Evolutionary conservation across 2,797 vertebrate species (phyloP).

Genomic region (Toxotes lorentzi): DNA sequence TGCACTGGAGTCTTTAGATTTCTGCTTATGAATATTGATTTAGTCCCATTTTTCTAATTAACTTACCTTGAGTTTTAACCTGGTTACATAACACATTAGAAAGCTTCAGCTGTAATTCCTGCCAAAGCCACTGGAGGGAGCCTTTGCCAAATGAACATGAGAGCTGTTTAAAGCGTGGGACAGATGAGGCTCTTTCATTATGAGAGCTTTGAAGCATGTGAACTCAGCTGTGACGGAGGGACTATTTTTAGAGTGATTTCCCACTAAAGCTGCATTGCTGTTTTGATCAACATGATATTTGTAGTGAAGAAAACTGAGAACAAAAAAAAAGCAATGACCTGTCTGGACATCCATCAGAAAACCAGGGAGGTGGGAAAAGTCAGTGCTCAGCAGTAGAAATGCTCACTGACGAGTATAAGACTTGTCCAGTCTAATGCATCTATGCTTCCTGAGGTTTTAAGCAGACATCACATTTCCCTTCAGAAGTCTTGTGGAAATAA

Average conservation of each 20-base stretch:
- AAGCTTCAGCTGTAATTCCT: slow-evolving; percentile 2
- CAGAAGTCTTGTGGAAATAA: slow-evolving; percentile 19
- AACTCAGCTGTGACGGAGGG: slow-evolving; percentile 1
- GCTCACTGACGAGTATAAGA: not conserved
- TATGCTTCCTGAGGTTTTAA: not conserved
- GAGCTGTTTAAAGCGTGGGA: not conserved
- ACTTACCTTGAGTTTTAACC: not conserved
- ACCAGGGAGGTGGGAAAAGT: not conserved
- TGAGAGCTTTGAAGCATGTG: slow-evolving; percentile 23
- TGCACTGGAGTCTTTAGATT: too few species aligned
- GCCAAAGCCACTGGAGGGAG: slow-evolving; percentile 33
- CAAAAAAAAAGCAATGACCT: too few species aligned
- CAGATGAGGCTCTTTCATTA: slow-evolving; percentile 10
- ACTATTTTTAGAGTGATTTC: slow-evolving; percentile 27
- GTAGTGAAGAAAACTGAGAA: not conserved
- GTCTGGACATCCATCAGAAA: not conserved
- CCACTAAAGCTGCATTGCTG: not conserved
- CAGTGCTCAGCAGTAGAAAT: too few species aligned
- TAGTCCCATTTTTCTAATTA: too few species aligned
- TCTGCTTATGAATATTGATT: not conserved
- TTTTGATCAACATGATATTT: slow-evolving; percentile 11
- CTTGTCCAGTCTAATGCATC: not conserved
- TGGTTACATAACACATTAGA: not conserved
- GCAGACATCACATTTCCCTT: slow-evolving; percentile 14
- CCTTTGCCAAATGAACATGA: not conserved